phyloP scores from a whole-genome alignment of 1,140 invertebrate genomes.

The Brachionus sp. region DNA sequence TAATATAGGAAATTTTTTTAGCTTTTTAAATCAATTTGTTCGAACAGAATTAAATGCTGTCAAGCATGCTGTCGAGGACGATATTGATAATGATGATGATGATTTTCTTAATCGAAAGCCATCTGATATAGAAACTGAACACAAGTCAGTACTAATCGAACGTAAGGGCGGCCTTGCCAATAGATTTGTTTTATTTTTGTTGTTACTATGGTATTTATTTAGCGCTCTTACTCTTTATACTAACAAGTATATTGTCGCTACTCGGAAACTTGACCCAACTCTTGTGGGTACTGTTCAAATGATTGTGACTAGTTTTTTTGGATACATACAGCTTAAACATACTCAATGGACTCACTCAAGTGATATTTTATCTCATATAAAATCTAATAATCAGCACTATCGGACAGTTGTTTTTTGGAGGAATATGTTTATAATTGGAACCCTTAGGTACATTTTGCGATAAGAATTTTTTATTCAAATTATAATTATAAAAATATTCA shows the following conservation, averaged over 20 bases:
- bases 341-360: slow-evolving; percentile 56
- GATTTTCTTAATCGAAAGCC: slow-evolving; percentile 9
- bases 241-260: slow-evolving; percentile 77
- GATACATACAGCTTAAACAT: slow-evolving; percentile 68
- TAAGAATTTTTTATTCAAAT: too few species aligned
- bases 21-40: not conserved
- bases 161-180: slow-evolving; percentile 57
- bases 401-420: slow-evolving; percentile 68
- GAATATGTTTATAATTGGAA: slow-evolving; percentile 74
- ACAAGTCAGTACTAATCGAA: slow-evolving; percentile 31
- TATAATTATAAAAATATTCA: too few species aligned
- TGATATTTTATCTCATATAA: slow-evolving; percentile 65
- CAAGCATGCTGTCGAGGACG: slow-evolving; percentile 10
- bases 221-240: slow-evolving; percentile 71
- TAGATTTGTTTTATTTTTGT: slow-evolving; percentile 67
- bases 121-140: not conserved
- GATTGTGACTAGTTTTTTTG: slow-evolving; percentile 72
- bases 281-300: slow-evolving; percentile 73
- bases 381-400: slow-evolving; percentile 58
- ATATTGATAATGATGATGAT: not conserved
- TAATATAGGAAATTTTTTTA: not conserved
- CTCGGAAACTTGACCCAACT: slow-evolving; percentile 73
- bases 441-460: too few species aligned
- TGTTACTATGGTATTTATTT: slow-evolving; percentile 74
- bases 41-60: not conserved